These are phyloP conservation scores for Pipa parva DNA, from an alignment of 2,113 vertebrate genomes.

Conservation along the genomic window DNA sequence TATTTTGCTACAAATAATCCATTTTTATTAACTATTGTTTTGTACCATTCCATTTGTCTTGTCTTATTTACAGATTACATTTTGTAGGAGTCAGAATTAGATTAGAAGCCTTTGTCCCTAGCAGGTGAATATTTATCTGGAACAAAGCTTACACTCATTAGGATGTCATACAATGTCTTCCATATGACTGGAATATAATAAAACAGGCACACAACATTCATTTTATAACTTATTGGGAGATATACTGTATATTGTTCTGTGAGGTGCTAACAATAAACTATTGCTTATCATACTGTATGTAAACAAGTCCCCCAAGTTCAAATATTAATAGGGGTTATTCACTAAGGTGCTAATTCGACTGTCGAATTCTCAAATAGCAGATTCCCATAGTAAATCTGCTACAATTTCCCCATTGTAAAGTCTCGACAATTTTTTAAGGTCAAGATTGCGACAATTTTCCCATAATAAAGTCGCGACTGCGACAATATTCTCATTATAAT, in stretches of 20 bases:
- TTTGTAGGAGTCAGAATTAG: neutral
- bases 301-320: neutral
- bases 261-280: neutral
- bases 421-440: no score
- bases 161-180: neutral
- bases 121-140: conserved; percentile 1
- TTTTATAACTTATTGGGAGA: neutral
- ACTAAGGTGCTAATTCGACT: no score
- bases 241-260: neutral
- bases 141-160: neutral
- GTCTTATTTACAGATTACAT: neutral
- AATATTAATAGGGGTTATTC: no score
- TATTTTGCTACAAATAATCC: no score
- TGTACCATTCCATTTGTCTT: no score
- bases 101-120: neutral
- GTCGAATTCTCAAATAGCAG: no score
- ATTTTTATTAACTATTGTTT: no score
- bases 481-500: no score
- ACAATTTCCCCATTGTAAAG: no score
- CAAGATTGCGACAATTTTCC: no score
- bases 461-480: no score
- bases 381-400: no score
- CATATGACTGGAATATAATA: neutral
- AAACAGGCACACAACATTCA: neutral
- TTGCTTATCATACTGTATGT: neutral